Base-by-base conservation (phyloP, 2,888 invertebrate genomes). In the Acleris sparsana region DNA sequence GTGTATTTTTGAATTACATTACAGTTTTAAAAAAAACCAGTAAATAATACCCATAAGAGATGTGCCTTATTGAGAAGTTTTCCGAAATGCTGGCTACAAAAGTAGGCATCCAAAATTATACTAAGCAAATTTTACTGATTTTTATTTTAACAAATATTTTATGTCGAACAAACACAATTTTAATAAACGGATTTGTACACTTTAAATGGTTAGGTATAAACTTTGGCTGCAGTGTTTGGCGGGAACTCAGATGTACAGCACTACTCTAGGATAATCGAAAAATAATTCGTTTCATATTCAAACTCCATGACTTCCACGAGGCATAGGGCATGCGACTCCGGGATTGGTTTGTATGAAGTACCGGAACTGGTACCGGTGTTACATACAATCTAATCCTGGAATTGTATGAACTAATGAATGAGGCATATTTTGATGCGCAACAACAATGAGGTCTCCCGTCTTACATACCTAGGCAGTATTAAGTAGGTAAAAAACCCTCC, bases 401-500 rank as follows among this genome's bases (percentile, higher is more conserved):
- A 25, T 25, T 25, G 25, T 25, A 25, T 25, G 25, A 25, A 6
- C 6, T 25, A 25, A 0, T 25, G 1, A 25, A 0, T 25, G 1
- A 25, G 57, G 67, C 57, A 69, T 68, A 66, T 69, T 68, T 63
- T 72, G 68, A 76, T 74, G 72, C 74, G 74, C 75, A 78, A 78
- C 85, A 88, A 86, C 84, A 85, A 84, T 82, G 78, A 84, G 81
- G 82, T 83, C 78, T 80, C 76, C 80, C 80, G 74, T 84, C 80
- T 80, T 80, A 80, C 29, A 78, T 83, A 87, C 83, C 84, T 87
- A 89, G 82, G 83, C 86, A 85, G 82, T 69, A 74, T 68, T 70
- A 80, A 82, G 82, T 85, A 89, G 88, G 89, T 89, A 89, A 87
- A 89, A 89, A 89, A 87, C 78, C 80, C 80, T 83, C 74, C 76